Evolutionary conservation across 2,797 vertebrate species (phyloP), one percentile per base, ranked within the genome.

Genomic region (Mastacembelus armatus): DNA sequence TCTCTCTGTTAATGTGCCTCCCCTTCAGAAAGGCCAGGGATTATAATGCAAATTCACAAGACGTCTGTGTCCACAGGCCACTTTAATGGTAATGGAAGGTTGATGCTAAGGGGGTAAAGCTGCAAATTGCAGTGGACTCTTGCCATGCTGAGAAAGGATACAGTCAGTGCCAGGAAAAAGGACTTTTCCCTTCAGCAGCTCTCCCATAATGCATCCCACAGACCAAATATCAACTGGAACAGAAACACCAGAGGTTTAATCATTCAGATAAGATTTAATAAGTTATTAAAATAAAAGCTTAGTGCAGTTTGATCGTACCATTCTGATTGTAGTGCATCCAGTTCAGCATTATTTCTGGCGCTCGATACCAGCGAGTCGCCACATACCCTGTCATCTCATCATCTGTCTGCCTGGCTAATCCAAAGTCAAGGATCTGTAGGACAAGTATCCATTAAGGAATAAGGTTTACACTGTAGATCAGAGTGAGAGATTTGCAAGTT

Each of bases 311-410:
- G 2, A 60, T 5, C 77, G 90, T 86, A 98, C 98, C 98, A 74
- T 98, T 99, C 84, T 98, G 97, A 86, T 97, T 98, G 86, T 99
- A 99, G 81, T 99, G 98, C 98, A 98, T 99, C 97, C 98, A 99
- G 87, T 98, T 99, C 42, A 99, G 93, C 98, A 98, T 99, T 86
- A 98, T 99, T 92, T 99, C 97, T 0, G 98, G 98, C 2, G 98
- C 98, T 76, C 97, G 93, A 83, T 99, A 99, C 98, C 98, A 99
- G 58, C 97, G 95, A 10, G 98, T 98, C 29, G 98, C 98, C 86
- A 99, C 98, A 0, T 99, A 99, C 8, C 98, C 98, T 0, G 97
- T 99, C 97, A 99, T 99, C 90, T 99, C 97, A 47, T 99, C 98
- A 0, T 99, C 97, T 0, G 98, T 96, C 89, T 99, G 98, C 49